These are phyloP conservation scores for Leptodactylus fallax DNA, from an alignment of 2,797 vertebrate species.

Conservation along the genomic window DNA sequence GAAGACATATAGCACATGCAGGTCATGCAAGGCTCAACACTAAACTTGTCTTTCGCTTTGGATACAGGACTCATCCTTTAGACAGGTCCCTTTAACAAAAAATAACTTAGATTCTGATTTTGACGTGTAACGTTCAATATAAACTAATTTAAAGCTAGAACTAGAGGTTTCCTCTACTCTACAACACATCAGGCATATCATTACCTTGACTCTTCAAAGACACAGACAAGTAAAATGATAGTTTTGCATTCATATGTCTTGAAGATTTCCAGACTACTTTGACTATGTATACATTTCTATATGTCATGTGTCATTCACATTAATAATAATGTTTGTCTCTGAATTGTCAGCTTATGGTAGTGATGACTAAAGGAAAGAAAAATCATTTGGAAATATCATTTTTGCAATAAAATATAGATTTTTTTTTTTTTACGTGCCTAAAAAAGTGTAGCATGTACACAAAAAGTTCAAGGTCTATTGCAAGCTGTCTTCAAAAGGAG, in stretches of 20 bases:
- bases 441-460: too few relatives aligned
- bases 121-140: neutral
- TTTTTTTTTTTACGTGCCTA: neutral
- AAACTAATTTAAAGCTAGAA: neutral
- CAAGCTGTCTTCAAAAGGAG: too few relatives aligned
- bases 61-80: too few relatives aligned
- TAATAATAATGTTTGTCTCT: conserved; percentile 5
- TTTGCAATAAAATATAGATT: neutral
- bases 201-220: neutral
- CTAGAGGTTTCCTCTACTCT: neutral
- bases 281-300: neutral
- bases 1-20: too few relatives aligned
- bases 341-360: neutral
- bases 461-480: too few relatives aligned
- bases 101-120: too few relatives aligned
- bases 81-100: neutral
- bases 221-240: neutral
- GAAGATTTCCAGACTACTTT: neutral
- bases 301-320: conserved; percentile 6
- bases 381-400: neutral
- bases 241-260: neutral
- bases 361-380: neutral
- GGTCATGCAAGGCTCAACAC: too few relatives aligned
- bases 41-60: too few relatives aligned
- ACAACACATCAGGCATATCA: neutral